These are phyloP conservation scores for Callorhinus ursinus DNA, from an alignment of 2,113 vertebrate species.

Conservation along the genomic window DNA sequence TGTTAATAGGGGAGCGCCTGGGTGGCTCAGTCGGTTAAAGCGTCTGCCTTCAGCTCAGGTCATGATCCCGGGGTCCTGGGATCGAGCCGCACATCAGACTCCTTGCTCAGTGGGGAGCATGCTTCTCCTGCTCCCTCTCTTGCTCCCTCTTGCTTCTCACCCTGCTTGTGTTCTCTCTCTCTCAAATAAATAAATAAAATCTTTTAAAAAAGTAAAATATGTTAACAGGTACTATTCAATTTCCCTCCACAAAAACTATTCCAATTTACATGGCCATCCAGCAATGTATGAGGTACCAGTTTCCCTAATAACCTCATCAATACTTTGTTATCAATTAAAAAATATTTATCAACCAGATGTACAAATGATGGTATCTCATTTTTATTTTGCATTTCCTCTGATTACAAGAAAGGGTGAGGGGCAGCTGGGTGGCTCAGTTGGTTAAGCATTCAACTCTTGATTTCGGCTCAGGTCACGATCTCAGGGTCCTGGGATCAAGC, in stretches of 20 bases:
- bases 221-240: background rate
- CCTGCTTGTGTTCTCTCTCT: no score
- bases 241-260: background rate
- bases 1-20: background rate
- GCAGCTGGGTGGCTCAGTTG: background rate
- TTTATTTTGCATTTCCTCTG: background rate
- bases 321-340: constrained; percentile 8
- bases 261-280: background rate
- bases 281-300: background rate
- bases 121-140: no score
- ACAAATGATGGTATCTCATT: background rate
- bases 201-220: no score
- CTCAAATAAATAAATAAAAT: no score
- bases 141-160: no score
- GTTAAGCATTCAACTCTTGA: background rate
- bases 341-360: background rate
- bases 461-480: background rate
- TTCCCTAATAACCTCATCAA: background rate
- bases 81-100: no score
- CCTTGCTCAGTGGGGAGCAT: no score
- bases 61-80: no score
- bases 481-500: background rate
- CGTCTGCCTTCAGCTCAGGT: no score
- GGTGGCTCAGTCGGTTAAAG: no score
- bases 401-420: background rate